Evolutionary conservation across 2,888 invertebrate genomes (phyloP), one percentile per base, ranked within the genome.

Genomic region (Dysmachus trigonus): DNA sequence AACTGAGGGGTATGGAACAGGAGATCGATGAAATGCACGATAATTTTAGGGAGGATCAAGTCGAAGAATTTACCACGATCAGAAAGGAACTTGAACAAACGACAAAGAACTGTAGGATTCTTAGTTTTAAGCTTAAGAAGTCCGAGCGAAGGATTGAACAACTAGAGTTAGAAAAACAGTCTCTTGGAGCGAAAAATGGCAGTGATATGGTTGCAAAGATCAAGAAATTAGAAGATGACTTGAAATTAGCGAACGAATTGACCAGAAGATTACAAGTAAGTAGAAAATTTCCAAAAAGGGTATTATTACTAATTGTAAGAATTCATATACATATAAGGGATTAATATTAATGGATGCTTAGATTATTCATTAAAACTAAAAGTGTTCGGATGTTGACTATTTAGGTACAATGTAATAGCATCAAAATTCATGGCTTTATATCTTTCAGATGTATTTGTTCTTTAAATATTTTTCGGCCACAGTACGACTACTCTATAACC

Each of bases 1-100:
- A 99, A 92, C 94, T 99, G 85, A 93, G 96, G 47, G 98, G 98
- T 90, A 94, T 99, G 90, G 98, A 98, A 91, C 97, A 98, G 88
- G 99, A 99, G 93, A 98, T 99, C 92, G 99, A 99, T 90, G 99
- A 99, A 92, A 96, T 99, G 95, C 99, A 99, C 91, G 99, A 99
- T 91, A 97, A 97, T 91, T 98, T 98, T 92, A 95, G 96, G 94
- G 99, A 99, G 91, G 99, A 99, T 90, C 99, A 99, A 93, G 98
- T 97, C 7, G 98, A 98, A 90, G 99, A 99, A 91, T 99, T 99
- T 91, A 95, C 97, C 2, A 97, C 97, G 85, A 92, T 99, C 81
- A 97, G 98, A 93, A 96, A 98, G 90, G 99, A 99, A 92, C 94
- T 99, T 88, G 99, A 99, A 90, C 97, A 98, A 90, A 97, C 98